Evolutionary conservation across 1,140 invertebrate species (phyloP).

Genomic region (Proales similis): DNA sequence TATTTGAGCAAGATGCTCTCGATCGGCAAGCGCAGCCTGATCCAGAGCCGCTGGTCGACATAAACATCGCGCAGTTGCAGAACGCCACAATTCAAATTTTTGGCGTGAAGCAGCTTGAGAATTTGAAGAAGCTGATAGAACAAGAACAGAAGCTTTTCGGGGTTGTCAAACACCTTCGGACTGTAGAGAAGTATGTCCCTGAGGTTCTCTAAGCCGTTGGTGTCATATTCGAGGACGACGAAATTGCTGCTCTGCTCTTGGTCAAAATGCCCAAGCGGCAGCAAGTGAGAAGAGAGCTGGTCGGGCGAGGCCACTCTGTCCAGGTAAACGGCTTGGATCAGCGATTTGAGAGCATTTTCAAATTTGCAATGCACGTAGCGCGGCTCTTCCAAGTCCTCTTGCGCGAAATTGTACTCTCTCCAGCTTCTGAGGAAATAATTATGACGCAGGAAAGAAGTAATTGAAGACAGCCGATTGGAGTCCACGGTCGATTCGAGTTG

Average conservation of each 20-base stretch:
- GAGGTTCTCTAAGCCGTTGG: slow-evolving; percentile 20
- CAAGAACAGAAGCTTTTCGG: slow-evolving; percentile 23
- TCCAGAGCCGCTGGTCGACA: slow-evolving; percentile 25
- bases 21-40: slow-evolving; percentile 21
- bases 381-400: too few species aligned
- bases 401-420: too few species aligned
- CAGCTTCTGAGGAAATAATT: too few species aligned
- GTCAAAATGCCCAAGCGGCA: slow-evolving; percentile 6
- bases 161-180: slow-evolving; percentile 7
- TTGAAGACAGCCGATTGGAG: too few species aligned
- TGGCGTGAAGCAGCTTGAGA: neutral
- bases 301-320: too few species aligned
- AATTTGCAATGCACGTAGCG: too few species aligned
- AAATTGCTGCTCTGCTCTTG: neutral
- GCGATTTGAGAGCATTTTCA: too few species aligned
- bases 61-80: slow-evolving; percentile 19
- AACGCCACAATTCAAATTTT: slow-evolving; percentile 1
- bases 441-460: too few species aligned
- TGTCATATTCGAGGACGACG: slow-evolving; percentile 5
- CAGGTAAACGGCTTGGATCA: too few species aligned
- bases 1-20: slow-evolving; percentile 13
- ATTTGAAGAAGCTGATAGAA: slow-evolving; percentile 29
- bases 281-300: slow-evolving; percentile 26
- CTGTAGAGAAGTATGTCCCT: slow-evolving; percentile 33
- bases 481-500: too few species aligned